These are phyloP conservation scores for Cygnus atratus DNA, from an alignment of 2,113 vertebrate species.

Conservation along the genomic window DNA sequence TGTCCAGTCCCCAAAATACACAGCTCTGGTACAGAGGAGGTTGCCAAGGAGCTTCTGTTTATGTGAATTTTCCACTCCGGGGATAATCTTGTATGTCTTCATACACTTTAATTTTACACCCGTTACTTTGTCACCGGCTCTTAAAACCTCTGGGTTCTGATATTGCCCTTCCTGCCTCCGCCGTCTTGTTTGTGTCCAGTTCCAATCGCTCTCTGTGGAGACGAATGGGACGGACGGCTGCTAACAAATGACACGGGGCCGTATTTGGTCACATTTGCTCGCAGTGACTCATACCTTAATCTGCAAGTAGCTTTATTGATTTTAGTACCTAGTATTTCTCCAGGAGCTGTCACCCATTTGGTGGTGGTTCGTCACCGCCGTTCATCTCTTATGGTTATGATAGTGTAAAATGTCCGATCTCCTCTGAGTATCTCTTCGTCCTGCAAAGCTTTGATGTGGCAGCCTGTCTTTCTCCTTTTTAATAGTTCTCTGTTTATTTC, in stretches of 20 bases:
- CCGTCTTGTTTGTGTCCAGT: constrained; percentile 29
- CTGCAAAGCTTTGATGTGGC: not conserved
- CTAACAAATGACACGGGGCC: constrained; percentile 52
- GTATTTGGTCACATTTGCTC: constrained; percentile 45
- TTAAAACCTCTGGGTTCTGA: constrained; percentile 1
- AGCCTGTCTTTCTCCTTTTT: not conserved
- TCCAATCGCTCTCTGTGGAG: constrained; percentile 2
- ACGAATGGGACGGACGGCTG: not conserved
- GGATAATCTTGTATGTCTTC: constrained; percentile 58
- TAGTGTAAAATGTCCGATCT: not conserved
- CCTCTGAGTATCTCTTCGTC: not conserved
- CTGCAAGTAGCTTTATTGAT: constrained; percentile 64
- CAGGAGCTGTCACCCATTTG: constrained; percentile 43
- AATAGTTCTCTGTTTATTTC: not conserved
- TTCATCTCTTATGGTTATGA: constrained; percentile 4
- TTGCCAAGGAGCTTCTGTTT: constrained; percentile 73
- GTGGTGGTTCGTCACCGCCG: constrained; percentile 45
- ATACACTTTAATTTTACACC: constrained; percentile 70
- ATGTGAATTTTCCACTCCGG: constrained; percentile 56
- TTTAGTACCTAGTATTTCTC: constrained; percentile 57
- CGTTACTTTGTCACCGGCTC: constrained; percentile 38
- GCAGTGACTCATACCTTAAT: constrained; percentile 55
- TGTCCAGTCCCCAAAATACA: constrained; percentile 45
- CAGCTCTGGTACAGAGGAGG: constrained; percentile 51
- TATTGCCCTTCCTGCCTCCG: not conserved